These are phyloP conservation scores for Hanleya hanleyi DNA, from an alignment of 2,888 invertebrate species.

Conservation along the genomic window DNA sequence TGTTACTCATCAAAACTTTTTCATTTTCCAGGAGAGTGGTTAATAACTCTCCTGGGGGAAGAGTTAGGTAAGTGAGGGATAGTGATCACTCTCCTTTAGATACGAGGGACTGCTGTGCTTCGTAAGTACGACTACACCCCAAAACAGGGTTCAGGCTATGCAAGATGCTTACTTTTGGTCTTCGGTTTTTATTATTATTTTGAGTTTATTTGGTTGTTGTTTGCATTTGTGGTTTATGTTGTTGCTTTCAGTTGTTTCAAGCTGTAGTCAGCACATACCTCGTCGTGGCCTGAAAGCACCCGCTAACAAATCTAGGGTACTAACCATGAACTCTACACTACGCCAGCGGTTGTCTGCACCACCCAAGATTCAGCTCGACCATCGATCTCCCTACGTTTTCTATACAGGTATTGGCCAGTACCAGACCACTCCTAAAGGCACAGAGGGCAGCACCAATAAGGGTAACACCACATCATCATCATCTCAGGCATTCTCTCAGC, in stretches of 20 bases:
- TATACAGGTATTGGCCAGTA: slow-evolving; percentile 16
- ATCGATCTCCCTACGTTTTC: slow-evolving; percentile 42
- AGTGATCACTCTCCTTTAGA: no score
- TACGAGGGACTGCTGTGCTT: no score
- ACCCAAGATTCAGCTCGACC: slow-evolving; percentile 23
- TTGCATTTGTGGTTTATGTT: slow-evolving; percentile 36
- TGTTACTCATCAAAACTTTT: no score
- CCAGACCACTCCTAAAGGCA: slow-evolving; percentile 28
- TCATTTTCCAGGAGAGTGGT: no score
- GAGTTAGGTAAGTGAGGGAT: no score
- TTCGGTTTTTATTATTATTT: background rate
- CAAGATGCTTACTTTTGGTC: background rate
- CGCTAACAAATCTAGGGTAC: slow-evolving; percentile 33
- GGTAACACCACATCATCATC: slow-evolving; percentile 7
- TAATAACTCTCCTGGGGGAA: no score
- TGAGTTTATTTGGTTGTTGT: slow-evolving; percentile 15
- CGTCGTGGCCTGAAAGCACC: slow-evolving; percentile 43
- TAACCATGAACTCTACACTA: slow-evolving; percentile 58
- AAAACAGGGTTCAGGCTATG: no score
- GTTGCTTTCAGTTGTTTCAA: slow-evolving; percentile 62
- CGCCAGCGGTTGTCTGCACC: slow-evolving; percentile 62
- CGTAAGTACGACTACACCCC: no score
- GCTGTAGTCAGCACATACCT: slow-evolving; percentile 50
- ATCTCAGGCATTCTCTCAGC: background rate
- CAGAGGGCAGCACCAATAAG: slow-evolving; percentile 5